A percentile compares a stretch with the other conserved stretches of the same genome.
These are phyloP conservation scores for Neogale vison DNA, from an alignment of 2,113 vertebrate species.

Conservation along the genomic window DNA sequence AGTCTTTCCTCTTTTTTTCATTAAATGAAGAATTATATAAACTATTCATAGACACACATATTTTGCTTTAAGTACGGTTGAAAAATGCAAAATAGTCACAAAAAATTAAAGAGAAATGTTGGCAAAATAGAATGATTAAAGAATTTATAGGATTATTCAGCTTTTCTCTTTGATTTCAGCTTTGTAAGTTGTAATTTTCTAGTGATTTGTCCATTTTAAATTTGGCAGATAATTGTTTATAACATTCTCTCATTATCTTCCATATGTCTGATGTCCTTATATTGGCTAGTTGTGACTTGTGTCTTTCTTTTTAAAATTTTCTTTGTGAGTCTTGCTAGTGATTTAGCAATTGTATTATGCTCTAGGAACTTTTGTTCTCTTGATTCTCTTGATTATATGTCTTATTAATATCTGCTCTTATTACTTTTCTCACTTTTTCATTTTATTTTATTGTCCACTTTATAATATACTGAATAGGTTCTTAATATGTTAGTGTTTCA, in stretches of 20 bases:
- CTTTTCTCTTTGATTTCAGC: not conserved
- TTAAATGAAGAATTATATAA: not conserved
- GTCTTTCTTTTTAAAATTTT: not conserved
- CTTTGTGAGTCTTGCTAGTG: not conserved
- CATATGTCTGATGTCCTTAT: not conserved
- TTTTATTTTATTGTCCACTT: not conserved
- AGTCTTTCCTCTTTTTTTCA: not conserved
- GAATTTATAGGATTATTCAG: not conserved
- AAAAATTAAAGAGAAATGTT: not conserved
- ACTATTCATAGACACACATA: not conserved
- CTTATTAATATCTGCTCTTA: not conserved
- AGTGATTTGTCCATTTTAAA: not conserved
- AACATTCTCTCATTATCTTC: not conserved
- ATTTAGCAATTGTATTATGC: not conserved
- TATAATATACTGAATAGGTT: not conserved
- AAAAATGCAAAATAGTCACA: not conserved
- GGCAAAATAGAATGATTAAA: not conserved
- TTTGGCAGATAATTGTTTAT: not conserved
- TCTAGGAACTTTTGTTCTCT: not conserved
- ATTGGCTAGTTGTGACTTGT: not conserved
- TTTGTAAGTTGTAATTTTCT: not conserved
- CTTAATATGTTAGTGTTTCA: not conserved
- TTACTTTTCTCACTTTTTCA: not conserved
- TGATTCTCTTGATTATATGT: not conserved
- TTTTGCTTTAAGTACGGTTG: not conserved